Percentiles rank a stretch among this genome's conserved stretches.
phyloP scores from a whole-genome alignment of 2,888 invertebrate species.

The Drosophila prolongata region DNA sequence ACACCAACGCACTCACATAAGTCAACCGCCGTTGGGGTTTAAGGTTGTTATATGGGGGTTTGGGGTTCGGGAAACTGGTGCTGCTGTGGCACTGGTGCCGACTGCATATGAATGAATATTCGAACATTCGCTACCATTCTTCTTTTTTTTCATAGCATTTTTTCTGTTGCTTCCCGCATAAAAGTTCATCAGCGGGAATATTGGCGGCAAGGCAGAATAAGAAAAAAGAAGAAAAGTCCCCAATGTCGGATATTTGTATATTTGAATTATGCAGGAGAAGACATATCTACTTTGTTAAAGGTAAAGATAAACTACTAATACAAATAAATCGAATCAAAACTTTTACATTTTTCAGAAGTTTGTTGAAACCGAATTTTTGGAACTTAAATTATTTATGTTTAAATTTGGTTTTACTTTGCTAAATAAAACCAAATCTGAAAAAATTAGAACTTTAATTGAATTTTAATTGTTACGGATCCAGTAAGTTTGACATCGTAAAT shows the following conservation, averaged over 20 bases:
- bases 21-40: constrained; percentile 69
- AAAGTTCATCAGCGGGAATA: constrained; percentile 77
- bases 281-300: neutral
- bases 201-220: constrained; percentile 52
- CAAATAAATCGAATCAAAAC: too few species aligned
- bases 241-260: constrained; percentile 40
- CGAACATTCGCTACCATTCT: constrained; percentile 61
- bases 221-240: constrained; percentile 64
- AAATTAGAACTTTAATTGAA: too few species aligned
- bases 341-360: too few species aligned
- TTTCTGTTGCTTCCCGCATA: constrained; percentile 54
- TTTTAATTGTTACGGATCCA: too few species aligned
- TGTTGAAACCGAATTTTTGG: too few species aligned
- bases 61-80: constrained; percentile 25
- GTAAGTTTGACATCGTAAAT: too few species aligned
- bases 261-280: neutral
- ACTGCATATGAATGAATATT: constrained; percentile 79
- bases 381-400: neutral
- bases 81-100: constrained; percentile 51
- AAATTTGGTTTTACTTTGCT: too few species aligned
- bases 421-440: too few species aligned
- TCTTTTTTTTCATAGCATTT: constrained; percentile 39
- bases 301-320: too few species aligned
- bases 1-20: constrained; percentile 41
- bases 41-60: constrained; percentile 29